phyloP scores from a whole-genome alignment of 2,797 vertebrate species.

The Ctenopoma kingsleyae region DNA sequence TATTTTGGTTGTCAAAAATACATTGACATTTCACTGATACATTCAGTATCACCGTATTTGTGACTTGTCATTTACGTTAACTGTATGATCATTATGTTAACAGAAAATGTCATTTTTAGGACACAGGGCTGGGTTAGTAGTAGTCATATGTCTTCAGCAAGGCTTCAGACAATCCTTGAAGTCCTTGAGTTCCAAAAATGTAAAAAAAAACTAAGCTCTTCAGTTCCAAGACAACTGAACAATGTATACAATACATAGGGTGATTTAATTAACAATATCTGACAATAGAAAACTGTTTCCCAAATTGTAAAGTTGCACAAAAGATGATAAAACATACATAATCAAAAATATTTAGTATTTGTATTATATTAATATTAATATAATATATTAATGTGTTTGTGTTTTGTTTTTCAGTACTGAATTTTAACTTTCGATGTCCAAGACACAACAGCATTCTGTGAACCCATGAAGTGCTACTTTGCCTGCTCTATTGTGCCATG shows the following conservation, averaged over 20 bases:
- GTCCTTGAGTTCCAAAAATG: not conserved
- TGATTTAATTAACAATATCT: too few relatives aligned
- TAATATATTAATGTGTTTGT: not conserved
- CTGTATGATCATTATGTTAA: too few relatives aligned
- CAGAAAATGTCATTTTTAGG: too few relatives aligned
- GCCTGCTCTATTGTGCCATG: conserved; percentile 65
- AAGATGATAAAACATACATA: too few relatives aligned
- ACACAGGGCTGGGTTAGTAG: too few relatives aligned
- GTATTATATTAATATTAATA: not conserved
- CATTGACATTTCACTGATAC: too few relatives aligned
- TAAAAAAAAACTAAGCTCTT: not conserved
- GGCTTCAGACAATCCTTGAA: not conserved
- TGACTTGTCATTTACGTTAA: too few relatives aligned
- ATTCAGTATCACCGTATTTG: too few relatives aligned
- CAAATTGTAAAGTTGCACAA: too few relatives aligned
- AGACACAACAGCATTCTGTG: conserved; percentile 42
- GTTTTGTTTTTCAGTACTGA: conserved; percentile 1
- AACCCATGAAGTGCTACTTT: conserved; percentile 46
- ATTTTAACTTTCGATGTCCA: conserved; percentile 5
- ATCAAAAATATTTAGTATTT: too few relatives aligned
- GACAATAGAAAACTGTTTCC: too few relatives aligned
- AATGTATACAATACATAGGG: not conserved
- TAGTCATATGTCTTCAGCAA: not conserved
- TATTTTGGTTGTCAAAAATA: too few relatives aligned
- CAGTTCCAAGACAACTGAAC: not conserved